phyloP scores from a whole-genome alignment of 2,113 vertebrate genomes.

The Tychaedon coryphoeus region DNA sequence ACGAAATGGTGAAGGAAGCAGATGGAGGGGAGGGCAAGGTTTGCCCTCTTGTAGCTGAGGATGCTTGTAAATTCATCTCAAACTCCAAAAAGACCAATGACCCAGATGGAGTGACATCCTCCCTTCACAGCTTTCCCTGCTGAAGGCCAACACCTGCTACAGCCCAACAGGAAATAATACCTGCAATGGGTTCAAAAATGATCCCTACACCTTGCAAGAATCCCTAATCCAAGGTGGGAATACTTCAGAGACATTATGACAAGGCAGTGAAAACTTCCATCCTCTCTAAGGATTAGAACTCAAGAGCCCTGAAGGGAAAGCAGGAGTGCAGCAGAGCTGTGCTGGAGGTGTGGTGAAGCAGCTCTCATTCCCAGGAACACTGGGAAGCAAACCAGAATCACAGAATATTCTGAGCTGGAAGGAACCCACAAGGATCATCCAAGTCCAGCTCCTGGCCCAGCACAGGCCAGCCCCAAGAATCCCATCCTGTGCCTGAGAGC shows the following conservation, averaged over 20 bases:
- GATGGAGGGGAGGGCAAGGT: neutral
- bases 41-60: neutral
- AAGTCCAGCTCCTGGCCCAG: neutral
- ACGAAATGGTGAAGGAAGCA: constrained; percentile 23
- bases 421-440: neutral
- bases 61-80: neutral
- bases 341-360: neutral
- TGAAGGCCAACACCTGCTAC: neutral
- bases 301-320: neutral
- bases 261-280: neutral
- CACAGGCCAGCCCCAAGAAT: neutral
- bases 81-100: neutral
- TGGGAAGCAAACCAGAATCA: neutral
- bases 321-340: neutral
- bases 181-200: neutral
- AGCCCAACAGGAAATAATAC: neutral
- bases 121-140: neutral
- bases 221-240: neutral
- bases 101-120: neutral
- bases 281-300: neutral
- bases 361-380: neutral
- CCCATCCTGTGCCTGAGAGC: neutral
- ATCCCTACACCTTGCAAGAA: neutral
- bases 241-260: neutral
- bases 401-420: neutral